A percentile compares a stretch with the other conserved stretches of the same genome.
Conservation (phyloP, 2,113 vertebrate species). For the Barnardius zonarius region DNA sequence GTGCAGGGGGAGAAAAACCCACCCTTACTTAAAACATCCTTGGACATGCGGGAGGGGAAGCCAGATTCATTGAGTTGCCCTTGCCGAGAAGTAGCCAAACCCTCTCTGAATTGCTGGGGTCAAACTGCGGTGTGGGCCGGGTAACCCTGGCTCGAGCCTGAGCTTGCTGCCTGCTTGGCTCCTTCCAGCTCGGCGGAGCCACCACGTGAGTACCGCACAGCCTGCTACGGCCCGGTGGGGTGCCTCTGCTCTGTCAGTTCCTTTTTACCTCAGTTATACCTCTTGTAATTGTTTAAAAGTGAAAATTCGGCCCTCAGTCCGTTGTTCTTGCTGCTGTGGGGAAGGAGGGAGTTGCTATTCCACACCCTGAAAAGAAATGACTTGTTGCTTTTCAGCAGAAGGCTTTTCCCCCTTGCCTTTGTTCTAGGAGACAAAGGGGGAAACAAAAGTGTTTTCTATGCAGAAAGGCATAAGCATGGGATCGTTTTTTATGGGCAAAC, state of each 20-base stretch:
- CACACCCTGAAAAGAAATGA: slow-evolving; percentile 72
- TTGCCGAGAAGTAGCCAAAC: slow-evolving; percentile 55
- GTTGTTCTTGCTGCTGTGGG: slow-evolving; percentile 20
- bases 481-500: slow-evolving; percentile 68
- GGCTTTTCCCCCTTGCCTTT: slow-evolving; percentile 73
- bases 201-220: slow-evolving; percentile 27
- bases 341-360: slow-evolving; percentile 43
- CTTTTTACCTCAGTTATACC: slow-evolving; percentile 8
- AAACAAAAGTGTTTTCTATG: slow-evolving; percentile 76
- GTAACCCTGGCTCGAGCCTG: slow-evolving; percentile 24
- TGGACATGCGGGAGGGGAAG: slow-evolving; percentile 16
- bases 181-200: neutral
- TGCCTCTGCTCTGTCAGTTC: neutral
- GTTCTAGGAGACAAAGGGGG: slow-evolving; percentile 77
- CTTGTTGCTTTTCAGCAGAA: slow-evolving; percentile 79
- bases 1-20: neutral
- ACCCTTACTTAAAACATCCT: neutral
- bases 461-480: slow-evolving; percentile 71
- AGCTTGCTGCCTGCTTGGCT: neutral
- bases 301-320: neutral
- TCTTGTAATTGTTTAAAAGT: neutral
- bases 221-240: neutral
- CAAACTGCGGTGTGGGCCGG: slow-evolving; percentile 46
- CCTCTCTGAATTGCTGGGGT: slow-evolving; percentile 50
- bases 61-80: neutral